Conservation (phyloP, 2,888 invertebrate species). For the Antitype chi region DNA sequence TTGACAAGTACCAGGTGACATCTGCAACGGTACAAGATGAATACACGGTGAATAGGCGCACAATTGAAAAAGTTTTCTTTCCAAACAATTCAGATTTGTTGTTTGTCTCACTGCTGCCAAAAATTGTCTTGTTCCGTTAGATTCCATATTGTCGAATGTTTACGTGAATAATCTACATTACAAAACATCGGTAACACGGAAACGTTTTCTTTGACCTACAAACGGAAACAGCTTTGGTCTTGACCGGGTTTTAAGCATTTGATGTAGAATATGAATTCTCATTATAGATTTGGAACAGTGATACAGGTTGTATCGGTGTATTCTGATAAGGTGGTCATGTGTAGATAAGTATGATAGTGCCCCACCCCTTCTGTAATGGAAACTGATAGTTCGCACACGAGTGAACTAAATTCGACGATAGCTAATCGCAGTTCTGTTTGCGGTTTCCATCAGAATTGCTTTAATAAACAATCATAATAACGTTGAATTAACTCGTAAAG, state of each 20-base stretch:
- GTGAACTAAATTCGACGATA: conserved; percentile 13
- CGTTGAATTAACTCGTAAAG: not conserved
- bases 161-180: conserved; percentile 59
- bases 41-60: conserved; percentile 16
- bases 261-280: conserved; percentile 48
- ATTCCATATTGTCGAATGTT: conserved; percentile 38
- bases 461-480: conserved; percentile 3
- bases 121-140: conserved; percentile 36
- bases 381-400: conserved; percentile 5
- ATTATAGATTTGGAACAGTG: conserved; percentile 45
- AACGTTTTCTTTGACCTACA: conserved; percentile 62
- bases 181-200: conserved; percentile 53
- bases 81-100: conserved; percentile 25
- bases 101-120: conserved; percentile 10
- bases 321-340: conserved; percentile 36
- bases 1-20: conserved; percentile 35
- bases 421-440: conserved; percentile 5
- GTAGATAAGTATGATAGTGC: conserved; percentile 24
- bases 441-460: conserved; percentile 10
- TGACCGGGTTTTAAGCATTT: conserved; percentile 58
- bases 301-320: conserved; percentile 25
- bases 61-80: conserved; percentile 29
- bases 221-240: conserved; percentile 45
- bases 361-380: conserved; percentile 16
- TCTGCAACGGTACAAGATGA: conserved; percentile 20